Conservation (phyloP, 2,888 invertebrate species). For the Cephus pulcher region DNA sequence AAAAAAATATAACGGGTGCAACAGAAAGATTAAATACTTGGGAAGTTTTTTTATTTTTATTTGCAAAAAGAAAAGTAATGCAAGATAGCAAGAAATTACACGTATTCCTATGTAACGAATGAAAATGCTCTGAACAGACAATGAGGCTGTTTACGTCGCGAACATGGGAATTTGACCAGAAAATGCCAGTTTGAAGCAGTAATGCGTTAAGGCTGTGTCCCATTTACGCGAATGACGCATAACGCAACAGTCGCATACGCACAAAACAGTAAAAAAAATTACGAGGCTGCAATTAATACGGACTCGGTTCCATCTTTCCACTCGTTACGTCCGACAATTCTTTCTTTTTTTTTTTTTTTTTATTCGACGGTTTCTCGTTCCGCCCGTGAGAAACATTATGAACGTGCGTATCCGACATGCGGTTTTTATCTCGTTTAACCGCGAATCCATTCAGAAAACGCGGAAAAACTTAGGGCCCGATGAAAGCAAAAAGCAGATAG, state of each 20-base stretch:
- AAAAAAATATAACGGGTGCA: not conserved
- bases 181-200: not conserved
- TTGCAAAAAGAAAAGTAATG: no score
- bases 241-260: not conserved
- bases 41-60: not conserved
- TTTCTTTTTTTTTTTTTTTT: not conserved
- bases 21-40: not conserved
- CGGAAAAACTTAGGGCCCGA: no score
- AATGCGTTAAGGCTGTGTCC: not conserved
- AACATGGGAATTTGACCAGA: not conserved
- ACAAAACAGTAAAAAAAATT: not conserved
- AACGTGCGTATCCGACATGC: no score
- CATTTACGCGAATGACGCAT: not conserved
- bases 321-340: not conserved
- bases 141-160: not conserved
- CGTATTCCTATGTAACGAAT: not conserved
- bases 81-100: no score
- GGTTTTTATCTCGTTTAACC: no score
- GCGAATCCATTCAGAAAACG: no score
- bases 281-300: not conserved
- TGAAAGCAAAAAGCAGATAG: no score
- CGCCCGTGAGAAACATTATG: no score
- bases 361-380: no score
- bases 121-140: not conserved
- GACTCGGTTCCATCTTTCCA: not conserved